Percentiles rank a stretch among this genome's conserved stretches.
These are phyloP conservation scores for Mythimna ferrago DNA, from an alignment of 2,888 invertebrate genomes.

Conservation along the genomic window DNA sequence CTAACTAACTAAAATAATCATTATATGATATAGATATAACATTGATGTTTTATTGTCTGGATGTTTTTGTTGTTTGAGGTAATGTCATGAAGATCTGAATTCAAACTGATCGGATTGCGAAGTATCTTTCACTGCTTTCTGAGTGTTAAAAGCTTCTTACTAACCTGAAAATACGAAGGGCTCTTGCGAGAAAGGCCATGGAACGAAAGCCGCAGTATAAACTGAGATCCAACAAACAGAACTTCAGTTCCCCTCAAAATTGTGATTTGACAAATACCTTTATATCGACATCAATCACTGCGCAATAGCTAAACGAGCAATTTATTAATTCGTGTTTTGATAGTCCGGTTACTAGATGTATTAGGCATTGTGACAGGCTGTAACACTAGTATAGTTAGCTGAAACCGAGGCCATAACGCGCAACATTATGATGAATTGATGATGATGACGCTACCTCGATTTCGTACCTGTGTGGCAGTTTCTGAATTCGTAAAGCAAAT, in stretches of 20 bases:
- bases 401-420: conserved; percentile 43
- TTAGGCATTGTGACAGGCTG: conserved; percentile 41
- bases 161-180: too few species aligned
- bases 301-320: conserved; percentile 2
- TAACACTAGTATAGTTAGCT: conserved; percentile 43
- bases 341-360: conserved; percentile 35
- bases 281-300: background rate
- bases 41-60: too few species aligned
- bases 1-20: too few species aligned
- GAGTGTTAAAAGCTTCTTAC: background rate
- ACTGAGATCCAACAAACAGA: background rate
- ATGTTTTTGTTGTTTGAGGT: too few species aligned
- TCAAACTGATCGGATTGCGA: background rate
- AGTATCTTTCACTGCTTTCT: background rate
- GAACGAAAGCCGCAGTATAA: background rate
- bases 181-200: too few species aligned
- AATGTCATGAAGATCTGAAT: too few species aligned
- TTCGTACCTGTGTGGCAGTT: conserved; percentile 19
- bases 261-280: background rate
- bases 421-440: conserved; percentile 55
- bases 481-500: conserved; percentile 41
- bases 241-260: background rate
- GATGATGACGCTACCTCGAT: conserved; percentile 43
- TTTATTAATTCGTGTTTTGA: conserved; percentile 29
- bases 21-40: too few species aligned